These are phyloP conservation scores for Crotalus adamanteus DNA, from an alignment of 2,797 vertebrate genomes.

Conservation along the genomic window DNA sequence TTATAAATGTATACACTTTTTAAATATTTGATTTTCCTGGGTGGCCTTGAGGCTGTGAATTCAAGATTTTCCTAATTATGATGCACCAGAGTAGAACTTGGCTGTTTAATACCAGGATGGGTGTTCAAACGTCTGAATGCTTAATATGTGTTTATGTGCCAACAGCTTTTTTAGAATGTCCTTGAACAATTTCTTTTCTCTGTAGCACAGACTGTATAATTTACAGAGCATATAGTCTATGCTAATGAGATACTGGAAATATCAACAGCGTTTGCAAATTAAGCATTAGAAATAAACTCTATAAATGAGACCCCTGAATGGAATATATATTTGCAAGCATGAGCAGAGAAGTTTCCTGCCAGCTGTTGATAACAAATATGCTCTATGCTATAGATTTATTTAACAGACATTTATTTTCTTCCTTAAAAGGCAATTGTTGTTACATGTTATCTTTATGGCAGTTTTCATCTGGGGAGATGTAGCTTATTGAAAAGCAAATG, in stretches of 20 bases:
- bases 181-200: slow-evolving; percentile 60
- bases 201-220: slow-evolving; percentile 47
- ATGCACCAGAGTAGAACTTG: slow-evolving; percentile 38
- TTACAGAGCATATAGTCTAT: slow-evolving; percentile 46
- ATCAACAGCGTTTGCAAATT: slow-evolving; percentile 55
- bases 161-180: slow-evolving; percentile 50
- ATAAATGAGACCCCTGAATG: slow-evolving; percentile 40
- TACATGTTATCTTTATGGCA: background rate
- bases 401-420: slow-evolving; percentile 22
- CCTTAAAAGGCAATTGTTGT: slow-evolving; percentile 16
- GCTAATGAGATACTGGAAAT: slow-evolving; percentile 51
- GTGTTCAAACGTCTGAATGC: slow-evolving; percentile 35
- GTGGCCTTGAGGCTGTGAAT: slow-evolving; percentile 22
- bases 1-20: background rate
- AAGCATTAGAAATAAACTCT: slow-evolving; percentile 40
- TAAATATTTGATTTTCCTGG: slow-evolving; percentile 52
- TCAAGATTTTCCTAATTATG: slow-evolving; percentile 45
- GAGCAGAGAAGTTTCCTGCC: slow-evolving; percentile 36
- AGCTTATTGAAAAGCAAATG: slow-evolving; percentile 12
- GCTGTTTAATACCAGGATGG: slow-evolving; percentile 35
- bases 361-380: slow-evolving; percentile 34
- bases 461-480: slow-evolving; percentile 15
- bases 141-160: slow-evolving; percentile 34
- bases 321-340: slow-evolving; percentile 39
- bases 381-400: slow-evolving; percentile 43